phyloP scores from a whole-genome alignment of 1,140 invertebrate genomes.

The Drosophila busckii region DNA sequence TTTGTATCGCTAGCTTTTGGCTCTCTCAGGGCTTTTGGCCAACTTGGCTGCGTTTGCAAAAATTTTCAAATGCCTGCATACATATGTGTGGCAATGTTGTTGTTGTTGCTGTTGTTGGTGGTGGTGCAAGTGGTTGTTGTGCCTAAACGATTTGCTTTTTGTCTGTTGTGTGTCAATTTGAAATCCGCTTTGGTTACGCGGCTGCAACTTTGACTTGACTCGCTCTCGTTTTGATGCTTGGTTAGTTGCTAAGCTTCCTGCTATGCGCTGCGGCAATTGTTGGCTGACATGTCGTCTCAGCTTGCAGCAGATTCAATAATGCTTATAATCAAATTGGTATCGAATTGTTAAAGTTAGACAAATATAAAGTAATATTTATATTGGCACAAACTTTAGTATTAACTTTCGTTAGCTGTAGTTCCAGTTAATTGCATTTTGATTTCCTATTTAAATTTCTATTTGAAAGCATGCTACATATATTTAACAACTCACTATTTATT shows the following conservation, averaged over 20 bases:
- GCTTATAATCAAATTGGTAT: no score
- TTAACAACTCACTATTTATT: no score
- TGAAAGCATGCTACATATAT: no score
- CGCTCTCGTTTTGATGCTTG: constrained; percentile 11
- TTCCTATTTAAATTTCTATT: no score
- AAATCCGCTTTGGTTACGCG: constrained; percentile 69
- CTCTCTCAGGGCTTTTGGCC: constrained; percentile 11
- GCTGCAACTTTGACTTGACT: constrained; percentile 4
- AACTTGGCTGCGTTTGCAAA: constrained; percentile 41
- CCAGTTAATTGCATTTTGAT: no score
- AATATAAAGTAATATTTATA: no score
- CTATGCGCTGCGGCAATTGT: constrained; percentile 60
- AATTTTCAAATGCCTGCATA: constrained; percentile 28
- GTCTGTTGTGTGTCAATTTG: constrained; percentile 76
- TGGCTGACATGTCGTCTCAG: constrained; percentile 40
- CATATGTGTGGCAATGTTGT: constrained; percentile 15
- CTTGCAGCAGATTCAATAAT: constrained; percentile 17
- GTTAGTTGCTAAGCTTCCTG: constrained; percentile 42
- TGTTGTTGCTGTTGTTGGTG: constrained; percentile 8
- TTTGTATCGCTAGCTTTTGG: constrained; percentile 34
- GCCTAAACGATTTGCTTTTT: constrained; percentile 75
- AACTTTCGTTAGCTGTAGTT: no score
- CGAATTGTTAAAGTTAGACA: no score
- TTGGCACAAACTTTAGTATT: no score
- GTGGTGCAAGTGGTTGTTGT: constrained; percentile 51